Evolutionary conservation across 2,113 vertebrate genomes (phyloP).

Genomic region (Tichodroma muraria): DNA sequence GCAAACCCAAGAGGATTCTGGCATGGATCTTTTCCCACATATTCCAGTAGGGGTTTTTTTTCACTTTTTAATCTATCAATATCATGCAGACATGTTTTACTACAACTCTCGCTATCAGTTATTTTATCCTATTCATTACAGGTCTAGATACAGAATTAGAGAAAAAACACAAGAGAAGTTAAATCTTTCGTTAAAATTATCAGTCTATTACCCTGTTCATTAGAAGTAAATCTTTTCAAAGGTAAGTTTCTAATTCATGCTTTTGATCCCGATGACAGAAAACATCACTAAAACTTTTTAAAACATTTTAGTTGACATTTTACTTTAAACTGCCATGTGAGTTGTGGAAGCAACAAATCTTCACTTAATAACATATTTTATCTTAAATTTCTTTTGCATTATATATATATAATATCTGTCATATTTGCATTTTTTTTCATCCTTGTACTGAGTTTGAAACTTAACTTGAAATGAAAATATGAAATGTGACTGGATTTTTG

Average conservation of each 20-base stretch:
- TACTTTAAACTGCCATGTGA: neutral
- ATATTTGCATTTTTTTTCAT: neutral
- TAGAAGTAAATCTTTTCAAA: conserved; percentile 21
- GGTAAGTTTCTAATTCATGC: neutral
- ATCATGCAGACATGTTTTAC: neutral
- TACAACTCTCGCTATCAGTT: neutral
- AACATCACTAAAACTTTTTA: neutral
- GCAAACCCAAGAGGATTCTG: conserved; percentile 32
- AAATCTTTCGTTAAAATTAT: conserved; percentile 1
- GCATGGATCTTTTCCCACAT: conserved; percentile 12
- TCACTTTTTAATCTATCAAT: neutral
- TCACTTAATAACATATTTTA: neutral
- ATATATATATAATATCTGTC: neutral
- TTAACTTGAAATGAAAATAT: neutral
- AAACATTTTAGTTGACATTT: neutral
- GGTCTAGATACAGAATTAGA: conserved; percentile 9
- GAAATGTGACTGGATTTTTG: neutral
- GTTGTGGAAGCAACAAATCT: neutral
- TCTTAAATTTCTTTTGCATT: neutral
- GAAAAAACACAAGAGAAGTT: neutral
- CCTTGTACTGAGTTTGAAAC: neutral
- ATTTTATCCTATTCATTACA: conserved; percentile 6
- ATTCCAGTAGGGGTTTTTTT: conserved; percentile 8
- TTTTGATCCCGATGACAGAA: neutral
- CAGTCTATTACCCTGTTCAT: neutral